Base-by-base conservation (phyloP, 2,888 invertebrate genomes). In the Teleiodes luculella region DNA sequence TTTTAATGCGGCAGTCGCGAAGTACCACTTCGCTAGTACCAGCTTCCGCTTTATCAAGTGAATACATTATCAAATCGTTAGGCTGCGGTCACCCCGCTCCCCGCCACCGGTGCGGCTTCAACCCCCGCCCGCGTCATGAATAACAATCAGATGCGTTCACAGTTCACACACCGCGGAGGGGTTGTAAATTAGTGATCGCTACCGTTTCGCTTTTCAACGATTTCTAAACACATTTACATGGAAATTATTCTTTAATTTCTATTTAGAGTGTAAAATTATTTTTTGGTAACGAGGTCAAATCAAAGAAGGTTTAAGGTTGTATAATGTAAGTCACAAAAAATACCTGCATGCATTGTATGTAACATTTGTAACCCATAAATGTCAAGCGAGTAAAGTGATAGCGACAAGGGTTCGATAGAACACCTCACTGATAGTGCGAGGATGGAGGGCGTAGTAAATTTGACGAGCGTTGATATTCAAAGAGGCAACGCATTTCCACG, bases 61-160 rank as follows among this genome's bases (percentile, higher is more conserved):
- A 88, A 89, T 89, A 87, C 84, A 88, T 89, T 89, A 89, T 87
- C 88, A 89, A 89, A 86, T 87, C 86, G 87, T 88, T 85, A 81
- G 82, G 79, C 72, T 75, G 84, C 78, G 81, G 80, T 73, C 76
- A 77, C 64, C 64, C 62, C 76, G 78, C 63, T 64, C 63, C 76
- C 82, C 83, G 75, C n/a, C 1, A n/a, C n/a, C n/a, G n/a, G n/a
- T n/a, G 24, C 43, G n/a, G 1, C 18, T 18, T 20, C 13, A 24
- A 13, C 28, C 43, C 43, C 43, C 43, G 43, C 43, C 13, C 66
- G 69, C 67, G 70, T 80, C 68, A 86, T 86, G 85, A 87, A 87
- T 87, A 86, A 86, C 85, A 87, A 86, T 87, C 86, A 87, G 87
- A 84, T 74, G 80, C 80, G 78, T 71, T 83, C 78, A 74, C 74